phyloP scores from a whole-genome alignment of 2,888 invertebrate species.

The Caenorhabditis sinica region DNA sequence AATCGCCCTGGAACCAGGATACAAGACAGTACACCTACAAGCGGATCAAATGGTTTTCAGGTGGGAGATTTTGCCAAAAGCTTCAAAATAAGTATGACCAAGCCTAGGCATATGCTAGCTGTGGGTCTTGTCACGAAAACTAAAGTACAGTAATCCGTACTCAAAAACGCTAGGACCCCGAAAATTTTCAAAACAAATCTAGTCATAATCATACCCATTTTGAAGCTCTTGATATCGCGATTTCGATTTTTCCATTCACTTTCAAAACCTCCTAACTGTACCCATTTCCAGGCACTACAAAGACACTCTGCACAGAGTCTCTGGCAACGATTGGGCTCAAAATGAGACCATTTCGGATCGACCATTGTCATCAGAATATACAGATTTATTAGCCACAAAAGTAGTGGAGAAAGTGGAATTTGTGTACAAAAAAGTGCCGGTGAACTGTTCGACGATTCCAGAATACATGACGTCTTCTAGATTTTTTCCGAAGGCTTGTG shows the following conservation, averaged over 20 bases:
- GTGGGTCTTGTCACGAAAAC: neutral
- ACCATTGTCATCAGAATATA: neutral
- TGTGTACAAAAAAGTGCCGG: slow-evolving; percentile 28
- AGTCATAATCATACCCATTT: neutral
- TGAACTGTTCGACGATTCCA: slow-evolving; percentile 42
- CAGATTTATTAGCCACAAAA: slow-evolving; percentile 1
- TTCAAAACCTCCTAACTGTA: too few species aligned
- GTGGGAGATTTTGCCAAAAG: neutral
- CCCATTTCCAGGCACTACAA: slow-evolving; percentile 19
- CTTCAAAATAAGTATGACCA: too few species aligned
- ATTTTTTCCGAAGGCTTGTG: slow-evolving; percentile 26
- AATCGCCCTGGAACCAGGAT: slow-evolving; percentile 24
- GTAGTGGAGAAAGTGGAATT: slow-evolving; percentile 8
- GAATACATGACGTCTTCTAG: slow-evolving; percentile 19
- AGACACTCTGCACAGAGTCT: slow-evolving; percentile 3
- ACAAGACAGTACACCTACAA: neutral
- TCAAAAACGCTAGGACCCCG: neutral
- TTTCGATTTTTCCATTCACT: too few species aligned
- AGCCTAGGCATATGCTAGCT: too few species aligned
- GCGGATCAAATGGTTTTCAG: neutral
- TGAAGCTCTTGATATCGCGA: neutral
- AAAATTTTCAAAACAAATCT: neutral
- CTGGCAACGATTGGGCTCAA: slow-evolving; percentile 15
- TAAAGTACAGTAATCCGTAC: neutral
- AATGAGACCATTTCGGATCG: neutral